A percentile compares a stretch with the other conserved stretches of the same genome.
These are phyloP conservation scores for Phylloscopus collybita DNA, from an alignment of 2,797 vertebrate species.

Conservation along the genomic window DNA sequence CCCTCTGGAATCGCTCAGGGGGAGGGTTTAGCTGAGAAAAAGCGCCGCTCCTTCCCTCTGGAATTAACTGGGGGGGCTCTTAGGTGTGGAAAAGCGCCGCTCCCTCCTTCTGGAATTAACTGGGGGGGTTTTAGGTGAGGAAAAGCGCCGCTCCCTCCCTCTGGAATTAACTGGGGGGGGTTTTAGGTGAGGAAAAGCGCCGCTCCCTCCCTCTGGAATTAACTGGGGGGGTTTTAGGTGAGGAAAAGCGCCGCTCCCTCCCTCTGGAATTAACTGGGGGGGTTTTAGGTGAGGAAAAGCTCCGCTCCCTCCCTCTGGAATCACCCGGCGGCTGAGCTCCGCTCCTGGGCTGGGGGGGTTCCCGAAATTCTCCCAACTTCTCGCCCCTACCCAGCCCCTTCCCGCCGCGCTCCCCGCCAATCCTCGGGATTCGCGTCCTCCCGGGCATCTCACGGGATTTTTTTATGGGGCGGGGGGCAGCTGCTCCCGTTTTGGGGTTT, in stretches of 20 bases:
- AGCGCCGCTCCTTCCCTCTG: no score
- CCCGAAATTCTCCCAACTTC: not conserved
- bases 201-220: no score
- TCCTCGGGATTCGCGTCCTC: not conserved
- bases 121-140: not conserved
- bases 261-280: not conserved
- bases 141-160: not conserved
- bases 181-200: no score
- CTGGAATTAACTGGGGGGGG: not conserved
- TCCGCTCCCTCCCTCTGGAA: not conserved
- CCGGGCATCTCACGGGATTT: no score
- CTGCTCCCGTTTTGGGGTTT: not conserved
- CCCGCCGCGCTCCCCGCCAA: not conserved
- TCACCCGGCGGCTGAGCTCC: accelerated
- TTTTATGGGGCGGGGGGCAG: no score
- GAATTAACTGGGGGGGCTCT: no score
- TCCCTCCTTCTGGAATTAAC: not conserved
- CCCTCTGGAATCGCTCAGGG: no score
- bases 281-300: not conserved
- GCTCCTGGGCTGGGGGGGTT: not conserved
- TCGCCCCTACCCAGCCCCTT: not conserved
- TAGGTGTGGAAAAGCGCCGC: not conserved
- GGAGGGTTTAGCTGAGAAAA: no score
- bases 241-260: not conserved
- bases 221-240: no score